These are phyloP conservation scores for Brienomyrus brachyistius DNA, from an alignment of 2,113 vertebrate genomes.

Conservation along the genomic window DNA sequence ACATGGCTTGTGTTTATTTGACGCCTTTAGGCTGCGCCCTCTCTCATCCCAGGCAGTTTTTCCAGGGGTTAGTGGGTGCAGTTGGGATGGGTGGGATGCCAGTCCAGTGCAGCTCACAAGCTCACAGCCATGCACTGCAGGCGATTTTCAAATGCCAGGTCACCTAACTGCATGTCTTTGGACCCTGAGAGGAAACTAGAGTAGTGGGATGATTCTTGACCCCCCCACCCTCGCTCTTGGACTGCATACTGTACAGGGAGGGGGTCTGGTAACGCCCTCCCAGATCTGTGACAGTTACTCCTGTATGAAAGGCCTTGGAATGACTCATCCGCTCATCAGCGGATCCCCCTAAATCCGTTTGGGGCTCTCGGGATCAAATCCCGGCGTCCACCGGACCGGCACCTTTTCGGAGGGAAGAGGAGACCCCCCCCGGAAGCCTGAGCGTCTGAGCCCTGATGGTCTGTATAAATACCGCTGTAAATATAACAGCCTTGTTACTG, in stretches of 20 bases:
- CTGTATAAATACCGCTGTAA: not conserved
- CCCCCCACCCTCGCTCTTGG: not conserved
- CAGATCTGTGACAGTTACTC: not conserved
- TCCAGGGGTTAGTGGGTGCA: not conserved
- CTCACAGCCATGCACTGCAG: not conserved
- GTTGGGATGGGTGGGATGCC: not conserved
- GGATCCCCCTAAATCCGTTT: not conserved
- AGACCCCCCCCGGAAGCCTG: not conserved
- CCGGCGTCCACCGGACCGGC: not conserved
- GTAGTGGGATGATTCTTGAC: not conserved
- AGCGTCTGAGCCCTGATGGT: not conserved
- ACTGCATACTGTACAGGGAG: not conserved
- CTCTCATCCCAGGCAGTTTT: not conserved
- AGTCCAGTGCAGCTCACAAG: not conserved
- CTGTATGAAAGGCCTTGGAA: not conserved
- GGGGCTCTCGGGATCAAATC: not conserved
- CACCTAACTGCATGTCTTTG: not conserved
- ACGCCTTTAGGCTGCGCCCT: not conserved
- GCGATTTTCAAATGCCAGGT: not conserved
- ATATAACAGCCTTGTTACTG: not conserved
- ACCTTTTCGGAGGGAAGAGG: not conserved
- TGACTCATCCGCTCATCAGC: not conserved
- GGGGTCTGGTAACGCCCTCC: not conserved
- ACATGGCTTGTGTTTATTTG: not conserved
- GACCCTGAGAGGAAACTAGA: not conserved